Percentiles rank a stretch among this genome's conserved stretches.
Evolutionary conservation across 1,140 invertebrate species (phyloP).

Genomic region (Nilaparvata lugens): DNA sequence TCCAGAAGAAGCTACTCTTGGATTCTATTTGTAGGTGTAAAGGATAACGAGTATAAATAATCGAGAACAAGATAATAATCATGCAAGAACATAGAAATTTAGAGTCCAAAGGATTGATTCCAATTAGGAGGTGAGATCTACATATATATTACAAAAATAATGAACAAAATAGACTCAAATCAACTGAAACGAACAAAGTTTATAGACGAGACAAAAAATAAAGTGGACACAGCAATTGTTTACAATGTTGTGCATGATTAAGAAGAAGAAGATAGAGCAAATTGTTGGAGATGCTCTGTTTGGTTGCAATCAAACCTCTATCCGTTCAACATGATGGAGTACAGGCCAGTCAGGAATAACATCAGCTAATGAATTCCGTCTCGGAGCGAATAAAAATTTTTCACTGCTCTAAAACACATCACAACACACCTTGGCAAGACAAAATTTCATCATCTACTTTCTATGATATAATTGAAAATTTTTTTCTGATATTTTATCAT

Average conservation of each 20-base stretch:
- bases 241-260: constrained; percentile 10
- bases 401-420: constrained; percentile 45
- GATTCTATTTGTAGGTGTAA: no score
- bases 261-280: constrained; percentile 13
- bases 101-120: constrained; percentile 3
- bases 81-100: neutral
- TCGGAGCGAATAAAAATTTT: constrained; percentile 38
- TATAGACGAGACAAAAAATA: no score
- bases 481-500: no score
- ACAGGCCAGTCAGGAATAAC: constrained; percentile 94
- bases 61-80: no score
- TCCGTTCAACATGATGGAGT: constrained; percentile 74
- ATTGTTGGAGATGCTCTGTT: constrained; percentile 16
- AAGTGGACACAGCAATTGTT: no score
- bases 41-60: no score
- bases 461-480: no score
- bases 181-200: constrained; percentile 7
- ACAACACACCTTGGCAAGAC: no score
- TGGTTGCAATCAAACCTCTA: constrained; percentile 54
- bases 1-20: no score
- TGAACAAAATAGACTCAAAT: neutral
- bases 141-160: neutral
- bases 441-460: no score
- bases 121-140: neutral
- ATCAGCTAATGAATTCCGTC: constrained; percentile 85